A percentile compares a stretch with the other conserved stretches of the same genome.
phyloP scores from a whole-genome alignment of 2,888 invertebrate species.

The Ochlodes sylvanus region DNA sequence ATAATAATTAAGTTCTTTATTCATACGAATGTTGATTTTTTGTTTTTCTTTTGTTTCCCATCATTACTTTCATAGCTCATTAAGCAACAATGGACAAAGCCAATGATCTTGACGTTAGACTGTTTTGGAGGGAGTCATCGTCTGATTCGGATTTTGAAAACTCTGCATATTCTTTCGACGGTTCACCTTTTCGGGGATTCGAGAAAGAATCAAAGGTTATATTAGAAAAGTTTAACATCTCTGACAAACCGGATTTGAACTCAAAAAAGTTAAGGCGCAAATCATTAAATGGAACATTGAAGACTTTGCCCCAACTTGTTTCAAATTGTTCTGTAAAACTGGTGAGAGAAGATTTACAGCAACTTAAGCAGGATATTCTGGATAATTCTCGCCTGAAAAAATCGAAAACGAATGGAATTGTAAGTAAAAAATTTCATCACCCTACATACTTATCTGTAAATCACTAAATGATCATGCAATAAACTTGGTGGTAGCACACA shows the following conservation, averaged over 20 bases:
- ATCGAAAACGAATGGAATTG: slow-evolving; percentile 27
- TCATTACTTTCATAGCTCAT: slow-evolving; percentile 55
- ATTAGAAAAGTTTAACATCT: slow-evolving; percentile 59
- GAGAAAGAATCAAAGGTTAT: slow-evolving; percentile 57
- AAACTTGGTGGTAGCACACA: no score
- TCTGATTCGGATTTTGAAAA: not conserved
- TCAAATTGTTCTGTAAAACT: slow-evolving; percentile 58
- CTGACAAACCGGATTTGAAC: slow-evolving; percentile 41
- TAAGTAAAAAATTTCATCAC: slow-evolving; percentile 48
- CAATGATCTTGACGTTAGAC: not conserved
- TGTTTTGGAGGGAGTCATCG: slow-evolving; percentile 18
- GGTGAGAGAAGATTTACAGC: slow-evolving; percentile 55
- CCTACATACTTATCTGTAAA: slow-evolving; percentile 33
- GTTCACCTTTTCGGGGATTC: slow-evolving; percentile 58
- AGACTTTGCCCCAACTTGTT: slow-evolving; percentile 26
- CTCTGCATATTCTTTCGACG: slow-evolving; percentile 47
- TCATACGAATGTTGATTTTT: slow-evolving; percentile 48
- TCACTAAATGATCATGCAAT: not conserved
- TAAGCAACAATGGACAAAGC: slow-evolving; percentile 57
- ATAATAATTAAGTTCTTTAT: no score
- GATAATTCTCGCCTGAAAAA: slow-evolving; percentile 44
- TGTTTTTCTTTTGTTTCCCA: slow-evolving; percentile 59
- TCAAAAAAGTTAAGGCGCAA: slow-evolving; percentile 1
- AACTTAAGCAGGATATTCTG: slow-evolving; percentile 48
- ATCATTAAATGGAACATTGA: slow-evolving; percentile 7